phyloP scores from a whole-genome alignment of 2,113 vertebrate genomes.

The Opisthocomus hoazin region DNA sequence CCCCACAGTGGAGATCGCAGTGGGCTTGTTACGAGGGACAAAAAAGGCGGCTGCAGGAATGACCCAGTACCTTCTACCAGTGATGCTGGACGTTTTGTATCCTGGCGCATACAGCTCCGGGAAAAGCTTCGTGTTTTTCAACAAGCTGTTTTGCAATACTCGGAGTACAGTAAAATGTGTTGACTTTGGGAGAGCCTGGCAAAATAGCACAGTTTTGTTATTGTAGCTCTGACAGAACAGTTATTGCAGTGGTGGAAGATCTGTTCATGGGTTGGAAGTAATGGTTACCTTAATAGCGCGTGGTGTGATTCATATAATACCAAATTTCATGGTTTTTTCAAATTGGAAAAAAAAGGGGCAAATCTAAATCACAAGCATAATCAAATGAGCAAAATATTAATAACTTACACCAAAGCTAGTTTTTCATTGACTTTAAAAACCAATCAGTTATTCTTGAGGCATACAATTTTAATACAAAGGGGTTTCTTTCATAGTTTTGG shows the following conservation, averaged over 20 bases:
- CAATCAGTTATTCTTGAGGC: not conserved
- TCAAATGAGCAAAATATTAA: not conserved
- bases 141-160: not conserved
- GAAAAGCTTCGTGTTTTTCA: not conserved
- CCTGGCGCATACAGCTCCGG: not conserved
- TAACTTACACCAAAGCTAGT: not conserved
- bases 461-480: not conserved
- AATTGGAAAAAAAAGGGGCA: not conserved
- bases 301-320: not conserved
- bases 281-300: not conserved
- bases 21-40: not conserved
- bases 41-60: not conserved
- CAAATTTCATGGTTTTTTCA: not conserved
- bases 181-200: not conserved
- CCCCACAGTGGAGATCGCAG: not conserved
- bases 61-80: not conserved
- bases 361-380: not conserved
- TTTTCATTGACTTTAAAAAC: not conserved
- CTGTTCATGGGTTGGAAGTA: not conserved
- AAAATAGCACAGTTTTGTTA: not conserved
- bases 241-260: not conserved
- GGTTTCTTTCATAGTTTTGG: not conserved
- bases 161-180: not conserved
- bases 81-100: not conserved
- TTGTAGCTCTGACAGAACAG: not conserved